Conservation (phyloP, 2,797 vertebrate genomes). For the Arctocebus calabarensis region DNA sequence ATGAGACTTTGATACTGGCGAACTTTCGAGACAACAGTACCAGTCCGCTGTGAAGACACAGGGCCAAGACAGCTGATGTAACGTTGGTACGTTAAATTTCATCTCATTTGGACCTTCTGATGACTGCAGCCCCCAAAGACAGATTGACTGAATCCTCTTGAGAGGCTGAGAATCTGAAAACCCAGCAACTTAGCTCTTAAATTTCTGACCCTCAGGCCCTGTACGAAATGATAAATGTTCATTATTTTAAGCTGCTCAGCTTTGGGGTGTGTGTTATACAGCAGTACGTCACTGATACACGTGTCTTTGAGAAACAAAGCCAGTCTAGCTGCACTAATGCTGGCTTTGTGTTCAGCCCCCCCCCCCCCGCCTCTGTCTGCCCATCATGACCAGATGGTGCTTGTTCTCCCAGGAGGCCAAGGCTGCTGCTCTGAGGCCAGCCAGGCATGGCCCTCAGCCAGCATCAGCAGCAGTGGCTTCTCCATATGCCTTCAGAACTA, state of each 20-base stretch:
- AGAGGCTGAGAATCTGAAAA: not conserved
- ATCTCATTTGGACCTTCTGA: not conserved
- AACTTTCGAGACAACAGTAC: not conserved
- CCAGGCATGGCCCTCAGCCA: not conserved
- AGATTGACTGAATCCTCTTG: not conserved
- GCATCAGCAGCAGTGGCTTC: not conserved
- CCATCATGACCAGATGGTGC: not conserved
- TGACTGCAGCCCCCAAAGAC: not conserved
- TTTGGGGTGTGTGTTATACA: not conserved
- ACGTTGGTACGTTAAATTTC: not conserved
- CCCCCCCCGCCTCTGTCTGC: not conserved
- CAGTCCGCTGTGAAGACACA: not conserved
- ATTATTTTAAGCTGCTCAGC: not conserved
- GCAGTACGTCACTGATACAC: not conserved
- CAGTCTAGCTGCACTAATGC: not conserved
- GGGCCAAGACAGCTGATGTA: not conserved
- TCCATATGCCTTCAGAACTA: constrained; percentile 68
- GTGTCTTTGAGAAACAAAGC: not conserved
- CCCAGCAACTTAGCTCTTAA: not conserved
- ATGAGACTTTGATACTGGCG: not conserved
- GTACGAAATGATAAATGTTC: not conserved
- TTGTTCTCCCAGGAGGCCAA: not conserved
- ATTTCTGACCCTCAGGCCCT: not conserved
- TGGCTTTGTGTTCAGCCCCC: not conserved
- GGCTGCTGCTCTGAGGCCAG: not conserved